These are phyloP conservation scores for Geothlypis trichas DNA, from an alignment of 2,113 vertebrate genomes.

Conservation along the genomic window DNA sequence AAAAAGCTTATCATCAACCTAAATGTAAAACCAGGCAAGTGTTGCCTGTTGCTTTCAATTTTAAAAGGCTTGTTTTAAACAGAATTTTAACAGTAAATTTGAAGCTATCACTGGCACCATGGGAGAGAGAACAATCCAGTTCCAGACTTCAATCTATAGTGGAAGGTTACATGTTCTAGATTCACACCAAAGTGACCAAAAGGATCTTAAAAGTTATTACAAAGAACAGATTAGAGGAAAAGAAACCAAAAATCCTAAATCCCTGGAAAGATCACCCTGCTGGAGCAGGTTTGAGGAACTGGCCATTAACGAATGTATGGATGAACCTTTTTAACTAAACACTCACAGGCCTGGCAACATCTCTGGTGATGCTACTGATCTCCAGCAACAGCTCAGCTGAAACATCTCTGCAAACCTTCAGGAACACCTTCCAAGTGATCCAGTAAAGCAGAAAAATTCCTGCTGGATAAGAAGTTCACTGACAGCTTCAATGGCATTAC, in stretches of 20 bases:
- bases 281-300: neutral
- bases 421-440: neutral
- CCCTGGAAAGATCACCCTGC: neutral
- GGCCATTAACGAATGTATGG: neutral
- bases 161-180: neutral
- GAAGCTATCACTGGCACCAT: neutral
- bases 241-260: neutral
- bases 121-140: neutral
- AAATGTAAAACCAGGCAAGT: neutral
- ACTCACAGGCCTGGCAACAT: neutral
- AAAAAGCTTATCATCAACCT: neutral
- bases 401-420: neutral
- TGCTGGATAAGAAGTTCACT: neutral
- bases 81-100: neutral
- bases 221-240: neutral
- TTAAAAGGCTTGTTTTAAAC: neutral
- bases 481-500: neutral
- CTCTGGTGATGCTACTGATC: neutral
- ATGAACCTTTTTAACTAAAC: neutral
- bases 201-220: neutral
- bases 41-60: neutral
- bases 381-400: constrained; percentile 15
- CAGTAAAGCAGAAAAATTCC: neutral
- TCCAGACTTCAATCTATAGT: neutral
- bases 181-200: neutral